A percentile compares a stretch with the other conserved stretches of the same genome.
Conservation (phyloP, 2,888 invertebrate genomes). For the Cryptocheilus praepositus region DNA sequence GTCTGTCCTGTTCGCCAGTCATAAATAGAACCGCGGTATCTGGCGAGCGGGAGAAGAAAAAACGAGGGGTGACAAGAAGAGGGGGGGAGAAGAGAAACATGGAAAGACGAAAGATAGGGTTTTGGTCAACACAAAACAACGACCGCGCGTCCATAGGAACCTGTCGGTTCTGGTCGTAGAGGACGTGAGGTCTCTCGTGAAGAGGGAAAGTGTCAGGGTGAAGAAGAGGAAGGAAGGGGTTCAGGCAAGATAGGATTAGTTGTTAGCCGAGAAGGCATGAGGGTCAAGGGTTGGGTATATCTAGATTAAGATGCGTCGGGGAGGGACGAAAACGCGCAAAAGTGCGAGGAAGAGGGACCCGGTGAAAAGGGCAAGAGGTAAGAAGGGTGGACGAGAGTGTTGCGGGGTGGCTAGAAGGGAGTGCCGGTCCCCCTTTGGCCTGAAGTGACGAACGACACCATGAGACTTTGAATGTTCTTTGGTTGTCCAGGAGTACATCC, state of each 20-base stretch:
- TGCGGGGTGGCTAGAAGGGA: not conserved
- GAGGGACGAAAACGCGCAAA: slow-evolving; percentile 24
- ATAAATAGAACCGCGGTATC: slow-evolving; percentile 39
- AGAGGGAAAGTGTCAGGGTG: slow-evolving; percentile 15
- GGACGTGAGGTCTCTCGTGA: slow-evolving; percentile 24
- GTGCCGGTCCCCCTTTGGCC: slow-evolving; percentile 47
- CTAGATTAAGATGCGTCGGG: slow-evolving; percentile 66
- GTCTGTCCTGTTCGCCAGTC: slow-evolving; percentile 12
- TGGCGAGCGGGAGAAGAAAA: slow-evolving; percentile 15
- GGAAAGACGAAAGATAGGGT: slow-evolving; percentile 21
- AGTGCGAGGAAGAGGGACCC: slow-evolving; percentile 40
- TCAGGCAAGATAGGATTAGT: slow-evolving; percentile 55
- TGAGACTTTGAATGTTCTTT: slow-evolving; percentile 51
- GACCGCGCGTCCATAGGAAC: slow-evolving; percentile 45
- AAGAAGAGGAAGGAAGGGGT: slow-evolving; percentile 36
- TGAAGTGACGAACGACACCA: slow-evolving; percentile 59
- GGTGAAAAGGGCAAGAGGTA: slow-evolving; percentile 27
- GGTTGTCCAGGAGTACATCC: slow-evolving; percentile 45
- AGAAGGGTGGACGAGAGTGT: slow-evolving; percentile 9
- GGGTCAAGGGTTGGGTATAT: slow-evolving; percentile 54
- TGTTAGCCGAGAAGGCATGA: slow-evolving; percentile 45
- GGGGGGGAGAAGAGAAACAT: slow-evolving; percentile 23
- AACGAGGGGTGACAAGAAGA: slow-evolving; percentile 22
- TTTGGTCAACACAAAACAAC: slow-evolving; percentile 37
- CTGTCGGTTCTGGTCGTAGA: slow-evolving; percentile 42